Evolutionary conservation across 2,113 vertebrate species (phyloP), one percentile per base, ranked within the genome.

Genomic region (Pluvianellus socialis): DNA sequence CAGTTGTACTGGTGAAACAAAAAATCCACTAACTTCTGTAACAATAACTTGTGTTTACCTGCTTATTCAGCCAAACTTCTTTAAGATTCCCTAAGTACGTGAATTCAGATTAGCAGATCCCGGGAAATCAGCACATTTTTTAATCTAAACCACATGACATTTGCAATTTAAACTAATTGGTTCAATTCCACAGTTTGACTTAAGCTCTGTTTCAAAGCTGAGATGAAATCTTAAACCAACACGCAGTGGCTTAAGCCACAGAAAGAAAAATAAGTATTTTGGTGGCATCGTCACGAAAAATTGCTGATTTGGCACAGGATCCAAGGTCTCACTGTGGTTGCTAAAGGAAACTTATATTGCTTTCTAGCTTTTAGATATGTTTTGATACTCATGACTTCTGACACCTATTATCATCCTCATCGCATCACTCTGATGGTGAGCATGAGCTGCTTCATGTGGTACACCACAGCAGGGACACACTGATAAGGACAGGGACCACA

Each of bases 1-100:
- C 59, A 28, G 40, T 27, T 23, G 17, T 35, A 23, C 9, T 4
- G 5, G 15, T 32, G 40, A 66, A 83, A 66, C 1, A 2, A 24
- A 45, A 53, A 40, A 38, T 14, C 27, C 14, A 4, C 59, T 28
- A 33, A 42, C 47, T 56, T 74, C 26, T 24, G 5, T 4, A 33
- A 35, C 15, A 74, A n/a, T 62, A 67, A 62, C 23, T 56, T 1
- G 0, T 3, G 1, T 33, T 74, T 5, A 44, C 23, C 15, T 1
- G 2, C 27, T 74, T 17, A 18, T 18, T 56, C 53, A 63, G 55
- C 35, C 61, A 38, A 2, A 16, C 49, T 67, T 50, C 4, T 19
- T 27, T 44, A 33, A 24, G 24, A 52, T 45, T 50, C 32, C 35
- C 3, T 17, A 50, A 26, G 16, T 9, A 75, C 2, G 2, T 14